These are phyloP conservation scores for Indri indri DNA, from an alignment of 2,113 vertebrate genomes.

Conservation along the genomic window DNA sequence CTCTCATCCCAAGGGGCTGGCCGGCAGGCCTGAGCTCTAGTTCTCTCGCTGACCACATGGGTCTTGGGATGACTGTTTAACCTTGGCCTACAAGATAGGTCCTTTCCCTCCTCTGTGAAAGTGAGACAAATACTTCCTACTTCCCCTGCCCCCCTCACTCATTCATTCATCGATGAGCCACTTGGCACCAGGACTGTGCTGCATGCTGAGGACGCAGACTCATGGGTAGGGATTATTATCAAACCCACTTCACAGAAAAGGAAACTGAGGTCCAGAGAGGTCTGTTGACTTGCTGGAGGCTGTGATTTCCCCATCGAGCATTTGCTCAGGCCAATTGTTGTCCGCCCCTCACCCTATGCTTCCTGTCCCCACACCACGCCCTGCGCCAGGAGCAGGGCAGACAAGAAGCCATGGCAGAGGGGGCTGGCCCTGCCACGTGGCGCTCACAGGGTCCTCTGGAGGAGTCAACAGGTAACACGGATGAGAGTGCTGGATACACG, in stretches of 20 bases:
- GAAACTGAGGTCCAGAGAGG: not conserved
- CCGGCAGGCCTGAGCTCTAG: not conserved
- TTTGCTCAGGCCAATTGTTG: not conserved
- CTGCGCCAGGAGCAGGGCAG: not conserved
- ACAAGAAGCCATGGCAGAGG: not conserved
- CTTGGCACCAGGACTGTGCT: not conserved
- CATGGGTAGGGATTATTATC: not conserved
- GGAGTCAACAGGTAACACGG: not conserved
- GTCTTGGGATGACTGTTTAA: not conserved
- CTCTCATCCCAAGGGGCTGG: not conserved
- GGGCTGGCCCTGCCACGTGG: rapidly evolving
- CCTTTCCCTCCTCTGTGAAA: not conserved
- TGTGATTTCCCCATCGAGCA: not conserved
- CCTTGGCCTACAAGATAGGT: not conserved
- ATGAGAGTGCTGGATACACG: too few relatives aligned
- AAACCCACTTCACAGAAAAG: conserved; percentile 27
- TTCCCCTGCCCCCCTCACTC: not conserved
- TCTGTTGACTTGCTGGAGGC: not conserved
- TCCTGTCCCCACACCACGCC: not conserved
- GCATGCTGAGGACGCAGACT: not conserved
- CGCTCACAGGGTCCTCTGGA: not conserved
- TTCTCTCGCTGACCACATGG: not conserved
- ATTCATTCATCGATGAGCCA: not conserved
- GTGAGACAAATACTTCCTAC: rapidly evolving
- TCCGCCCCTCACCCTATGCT: not conserved